Evolutionary conservation across 2,888 invertebrate genomes (phyloP).

Genomic region (Griposia aprilina): DNA sequence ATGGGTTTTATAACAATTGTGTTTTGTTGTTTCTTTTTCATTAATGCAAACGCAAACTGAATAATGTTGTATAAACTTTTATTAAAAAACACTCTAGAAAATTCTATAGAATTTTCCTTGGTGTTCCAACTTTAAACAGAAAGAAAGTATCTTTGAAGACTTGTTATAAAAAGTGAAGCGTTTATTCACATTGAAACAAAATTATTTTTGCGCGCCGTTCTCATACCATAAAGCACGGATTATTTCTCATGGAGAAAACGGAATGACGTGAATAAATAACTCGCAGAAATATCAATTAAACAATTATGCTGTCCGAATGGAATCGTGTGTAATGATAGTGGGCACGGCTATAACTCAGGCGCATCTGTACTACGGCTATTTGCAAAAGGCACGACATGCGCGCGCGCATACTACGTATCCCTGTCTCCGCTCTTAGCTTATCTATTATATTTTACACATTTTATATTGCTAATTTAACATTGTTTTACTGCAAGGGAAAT

Average conservation of each 20-base stretch:
- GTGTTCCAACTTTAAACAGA: conserved; percentile 13
- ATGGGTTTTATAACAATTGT: conserved; percentile 85
- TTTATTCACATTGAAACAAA: conserved; percentile 53
- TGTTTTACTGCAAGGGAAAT: conserved; percentile 24
- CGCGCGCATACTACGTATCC: conserved; percentile 59
- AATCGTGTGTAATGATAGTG: conserved; percentile 91
- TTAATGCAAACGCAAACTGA: conserved; percentile 76
- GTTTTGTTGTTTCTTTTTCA: conserved; percentile 79
- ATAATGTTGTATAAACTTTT: conserved; percentile 54
- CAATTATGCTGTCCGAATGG: conserved; percentile 91
- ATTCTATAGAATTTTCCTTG: not conserved
- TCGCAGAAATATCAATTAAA: conserved; percentile 91
- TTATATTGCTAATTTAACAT: conserved; percentile 39
- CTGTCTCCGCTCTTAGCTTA: conserved; percentile 53
- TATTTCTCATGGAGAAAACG: conserved; percentile 85
- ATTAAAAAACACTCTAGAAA: conserved; percentile 1
- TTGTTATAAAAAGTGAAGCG: conserved; percentile 31
- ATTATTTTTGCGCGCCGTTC: conserved; percentile 61
- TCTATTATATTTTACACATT: conserved; percentile 51
- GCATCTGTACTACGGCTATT: conserved; percentile 90
- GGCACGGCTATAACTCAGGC: conserved; percentile 89
- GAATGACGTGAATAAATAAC: conserved; percentile 91
- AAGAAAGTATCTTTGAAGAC: conserved; percentile 20
- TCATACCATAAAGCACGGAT: conserved; percentile 83
- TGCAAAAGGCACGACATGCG: conserved; percentile 88